Conservation (phyloP, 2,888 invertebrate species). For the Allacma fusca region DNA sequence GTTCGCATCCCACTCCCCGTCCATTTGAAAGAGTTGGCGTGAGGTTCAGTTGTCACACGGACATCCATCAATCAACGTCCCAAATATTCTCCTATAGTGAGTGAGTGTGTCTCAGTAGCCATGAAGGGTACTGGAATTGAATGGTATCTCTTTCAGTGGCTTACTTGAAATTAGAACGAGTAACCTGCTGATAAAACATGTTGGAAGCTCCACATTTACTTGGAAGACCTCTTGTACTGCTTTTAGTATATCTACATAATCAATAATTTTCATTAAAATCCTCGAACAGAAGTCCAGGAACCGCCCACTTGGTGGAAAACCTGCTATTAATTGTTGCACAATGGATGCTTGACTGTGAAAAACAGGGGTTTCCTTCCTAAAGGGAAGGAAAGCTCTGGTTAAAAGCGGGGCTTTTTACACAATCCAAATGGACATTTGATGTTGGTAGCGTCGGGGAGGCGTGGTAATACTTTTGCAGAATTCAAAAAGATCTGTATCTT, state of each 20-base stretch:
- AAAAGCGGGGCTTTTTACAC: neutral
- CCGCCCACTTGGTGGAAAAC: neutral
- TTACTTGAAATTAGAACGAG: neutral
- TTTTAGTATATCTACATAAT: neutral
- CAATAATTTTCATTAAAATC: slow-evolving; percentile 4
- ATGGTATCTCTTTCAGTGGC: slow-evolving; percentile 5
- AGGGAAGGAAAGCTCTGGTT: neutral
- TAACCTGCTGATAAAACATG: neutral
- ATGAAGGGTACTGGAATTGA: neutral
- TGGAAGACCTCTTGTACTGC: neutral
- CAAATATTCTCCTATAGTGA: neutral
- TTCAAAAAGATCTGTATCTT: neutral
- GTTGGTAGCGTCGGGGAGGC: neutral
- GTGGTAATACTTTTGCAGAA: neutral
- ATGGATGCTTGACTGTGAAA: neutral
- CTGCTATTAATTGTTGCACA: slow-evolving; percentile 9
- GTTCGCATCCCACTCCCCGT: neutral
- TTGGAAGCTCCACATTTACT: neutral
- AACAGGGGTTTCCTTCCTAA: neutral
- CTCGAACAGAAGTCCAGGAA: neutral
- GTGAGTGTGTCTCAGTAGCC: neutral
- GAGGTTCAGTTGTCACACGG: neutral
- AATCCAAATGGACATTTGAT: slow-evolving; percentile 7
- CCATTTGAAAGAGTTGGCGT: neutral
- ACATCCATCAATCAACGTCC: slow-evolving; percentile 16